Evolutionary conservation across 2,797 vertebrate genomes (phyloP).

Genomic region (Argya squamiceps): DNA sequence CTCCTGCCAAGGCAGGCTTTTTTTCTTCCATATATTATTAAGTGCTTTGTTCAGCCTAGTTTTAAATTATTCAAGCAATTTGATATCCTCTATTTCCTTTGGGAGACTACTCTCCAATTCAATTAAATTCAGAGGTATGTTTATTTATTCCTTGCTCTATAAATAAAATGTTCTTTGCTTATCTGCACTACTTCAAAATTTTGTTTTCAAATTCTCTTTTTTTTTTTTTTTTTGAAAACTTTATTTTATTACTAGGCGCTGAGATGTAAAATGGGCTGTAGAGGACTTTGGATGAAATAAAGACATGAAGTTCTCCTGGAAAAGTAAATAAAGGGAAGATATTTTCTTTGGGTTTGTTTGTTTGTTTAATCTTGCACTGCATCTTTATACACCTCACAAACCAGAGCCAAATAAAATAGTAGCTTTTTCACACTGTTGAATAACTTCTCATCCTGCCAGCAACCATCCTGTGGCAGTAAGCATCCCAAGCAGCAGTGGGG

Average conservation of each 20-base stretch:
- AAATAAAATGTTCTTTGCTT: slow-evolving; percentile 6
- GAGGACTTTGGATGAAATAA: neutral
- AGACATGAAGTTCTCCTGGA: neutral
- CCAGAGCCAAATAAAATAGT: neutral
- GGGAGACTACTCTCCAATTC: neutral
- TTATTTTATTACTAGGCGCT: neutral
- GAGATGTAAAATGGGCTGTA: neutral
- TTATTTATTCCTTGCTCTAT: neutral
- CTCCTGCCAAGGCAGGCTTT: slow-evolving; percentile 35
- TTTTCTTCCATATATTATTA: slow-evolving; percentile 39
- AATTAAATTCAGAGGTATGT: neutral
- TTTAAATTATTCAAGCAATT: slow-evolving; percentile 57
- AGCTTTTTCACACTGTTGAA: neutral
- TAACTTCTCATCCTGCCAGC: neutral
- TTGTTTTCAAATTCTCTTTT: neutral
- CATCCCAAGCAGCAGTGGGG: neutral
- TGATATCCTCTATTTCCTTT: slow-evolving; percentile 23
- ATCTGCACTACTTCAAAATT: neutral
- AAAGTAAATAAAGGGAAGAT: neutral
- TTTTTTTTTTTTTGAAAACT: neutral
- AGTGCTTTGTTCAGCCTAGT: slow-evolving; percentile 11
- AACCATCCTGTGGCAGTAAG: neutral
- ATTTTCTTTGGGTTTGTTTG: neutral
- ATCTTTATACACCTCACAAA: neutral
- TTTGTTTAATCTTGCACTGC: neutral